Base-by-base conservation (phyloP, 1,140 invertebrate species). In the Galendromus occidentalis region DNA sequence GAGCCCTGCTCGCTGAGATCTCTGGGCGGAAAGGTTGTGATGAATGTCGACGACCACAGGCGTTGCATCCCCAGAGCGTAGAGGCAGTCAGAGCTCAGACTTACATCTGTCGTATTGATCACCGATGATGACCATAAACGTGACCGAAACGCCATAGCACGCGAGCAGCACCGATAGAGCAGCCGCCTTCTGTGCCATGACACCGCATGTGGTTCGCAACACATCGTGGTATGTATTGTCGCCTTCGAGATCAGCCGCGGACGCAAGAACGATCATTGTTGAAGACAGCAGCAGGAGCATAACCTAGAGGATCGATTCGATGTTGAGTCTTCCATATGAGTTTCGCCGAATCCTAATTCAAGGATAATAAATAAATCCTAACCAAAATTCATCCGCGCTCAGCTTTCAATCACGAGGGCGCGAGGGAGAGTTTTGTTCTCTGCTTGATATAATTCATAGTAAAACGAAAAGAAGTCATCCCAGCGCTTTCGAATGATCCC, bases 101-200 rank as follows among this genome's bases (percentile, higher is more conserved):
- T 71, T 73, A 80, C 79, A 76, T 72, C 81, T 75, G 68, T 84
- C 83, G 71, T 81, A 81, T 69, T 85, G 83, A 73, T 85, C 83
- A 0, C 83, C 83, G 66, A 85, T 81, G 14, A 85, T 80, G 66
- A 85, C 84, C 33, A 85, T 73, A 71, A 84, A 84, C 7, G 82
- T 84, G 28, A 85, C 75, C 69, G 83, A 84, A 18, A 82, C 82
- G 33, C 83, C 83, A 71, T 83, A 84, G 68, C 82, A 82, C 67
- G 84, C 84, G 2, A 83, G 67, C 12, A 78, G 73, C 0, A 84
- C 75, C 44, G 76, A 80, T n/a, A 81, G 64, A 0, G 81, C 79
- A 65, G 79, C 79, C 1, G 79, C 65, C 42, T 77, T 70, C 64
- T 82, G 76, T 0, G 76, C 79, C 39, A 73, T 76, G 17, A 73